These are phyloP conservation scores for Naja naja DNA, from an alignment of 2,113 vertebrate species.

Conservation along the genomic window DNA sequence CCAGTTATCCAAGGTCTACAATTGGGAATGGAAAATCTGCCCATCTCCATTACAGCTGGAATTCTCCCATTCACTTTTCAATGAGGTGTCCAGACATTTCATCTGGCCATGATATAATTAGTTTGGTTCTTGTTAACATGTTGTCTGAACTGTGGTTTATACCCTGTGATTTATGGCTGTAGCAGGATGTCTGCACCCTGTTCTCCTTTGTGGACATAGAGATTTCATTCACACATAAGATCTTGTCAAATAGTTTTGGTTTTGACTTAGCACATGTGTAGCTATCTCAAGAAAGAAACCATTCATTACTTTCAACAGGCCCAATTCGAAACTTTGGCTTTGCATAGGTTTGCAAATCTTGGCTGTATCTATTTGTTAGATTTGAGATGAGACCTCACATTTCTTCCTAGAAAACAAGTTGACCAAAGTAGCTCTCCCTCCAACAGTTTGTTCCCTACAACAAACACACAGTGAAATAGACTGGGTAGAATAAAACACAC, in stretches of 20 bases:
- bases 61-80: not conserved
- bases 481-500: not conserved
- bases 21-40: not conserved
- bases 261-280: not conserved
- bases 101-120: not conserved
- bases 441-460: not conserved
- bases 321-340: not conserved
- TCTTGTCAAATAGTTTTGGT: not conserved
- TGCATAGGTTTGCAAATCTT: not conserved
- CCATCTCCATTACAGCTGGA: not conserved
- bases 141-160: not conserved
- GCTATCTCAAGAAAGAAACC: not conserved
- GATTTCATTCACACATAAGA: not conserved
- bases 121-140: not conserved
- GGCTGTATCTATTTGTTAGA: not conserved
- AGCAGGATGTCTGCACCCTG: not conserved
- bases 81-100: not conserved
- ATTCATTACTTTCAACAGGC: not conserved
- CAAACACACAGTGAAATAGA: not conserved
- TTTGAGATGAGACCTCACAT: not conserved
- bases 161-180: not conserved
- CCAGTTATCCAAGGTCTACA: not conserved
- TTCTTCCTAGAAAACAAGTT: not conserved
- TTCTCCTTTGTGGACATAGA: not conserved
- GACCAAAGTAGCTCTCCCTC: not conserved